Base-by-base conservation (phyloP, 2,888 invertebrate genomes). In the Drosophila mimetica region DNA sequence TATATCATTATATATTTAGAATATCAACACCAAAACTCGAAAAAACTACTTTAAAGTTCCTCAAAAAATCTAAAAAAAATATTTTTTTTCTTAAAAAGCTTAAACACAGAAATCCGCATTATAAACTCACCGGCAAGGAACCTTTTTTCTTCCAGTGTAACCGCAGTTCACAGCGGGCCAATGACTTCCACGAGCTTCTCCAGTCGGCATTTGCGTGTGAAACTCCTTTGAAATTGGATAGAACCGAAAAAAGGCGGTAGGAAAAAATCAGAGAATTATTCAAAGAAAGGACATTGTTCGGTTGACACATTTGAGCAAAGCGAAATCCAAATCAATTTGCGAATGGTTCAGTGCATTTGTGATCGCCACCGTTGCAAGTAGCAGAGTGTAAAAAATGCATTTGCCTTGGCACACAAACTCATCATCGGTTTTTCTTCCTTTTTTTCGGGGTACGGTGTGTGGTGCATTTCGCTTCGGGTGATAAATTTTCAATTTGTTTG, bases 401-500 rank as follows among this genome's bases (percentile, higher is more conserved):
- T 83, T 73, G 75, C 75, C 75, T 70, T 85, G 85, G 75, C 86
- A 87, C 52, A 54, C 71, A 63, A 74, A 79, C 67, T 85, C 82
- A 83, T 83, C 86, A 87, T 82, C 76, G 57, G 16, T 30, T 39
- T 57, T 9, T 25, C 8, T 7, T 22, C 5, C 6, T 30, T 30
- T 22, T 18, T 25, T 25, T 48, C 39, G 9, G 41, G 32, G 20
- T 42, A 13, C 32, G 69, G 30, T 39, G 18, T 52, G 30, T 14
- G 37, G 46, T 42, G 48, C 52, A 5, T 16, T 67, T 57, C 57
- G 55, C 42, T 66, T 47, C 57, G 80, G 79, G 87, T 87, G 82
- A 83, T 87, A 83, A 83, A 83, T 83, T 83, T 77, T 82, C 87
- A 83, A 83, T 83, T 83, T 85, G 82, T 70, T 83, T 85, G 87